phyloP scores from a whole-genome alignment of 2,888 invertebrate species.

The Danaus chrysippus region DNA sequence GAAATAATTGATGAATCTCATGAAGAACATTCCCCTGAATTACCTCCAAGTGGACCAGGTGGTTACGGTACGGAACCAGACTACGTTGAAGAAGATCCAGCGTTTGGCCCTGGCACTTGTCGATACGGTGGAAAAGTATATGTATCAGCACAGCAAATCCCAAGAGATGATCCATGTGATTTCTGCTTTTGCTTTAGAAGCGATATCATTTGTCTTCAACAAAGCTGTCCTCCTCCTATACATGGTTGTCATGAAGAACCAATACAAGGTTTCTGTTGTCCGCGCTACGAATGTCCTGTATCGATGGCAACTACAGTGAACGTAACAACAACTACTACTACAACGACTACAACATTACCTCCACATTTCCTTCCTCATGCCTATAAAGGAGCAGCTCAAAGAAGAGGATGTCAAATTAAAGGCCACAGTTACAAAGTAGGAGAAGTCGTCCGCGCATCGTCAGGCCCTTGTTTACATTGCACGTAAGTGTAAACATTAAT shows the following conservation, averaged over 20 bases:
- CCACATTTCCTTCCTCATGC: slow-evolving; percentile 90
- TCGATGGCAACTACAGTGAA: slow-evolving; percentile 91
- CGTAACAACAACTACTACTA: slow-evolving; percentile 91
- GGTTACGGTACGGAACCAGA: slow-evolving; percentile 80
- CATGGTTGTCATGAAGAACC: slow-evolving; percentile 94
- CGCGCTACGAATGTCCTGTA: slow-evolving; percentile 95
- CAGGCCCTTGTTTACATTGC: slow-evolving; percentile 96
- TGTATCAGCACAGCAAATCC: slow-evolving; percentile 96
- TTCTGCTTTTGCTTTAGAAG: slow-evolving; percentile 98
- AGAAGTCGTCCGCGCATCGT: slow-evolving; percentile 89
- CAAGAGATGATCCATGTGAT: slow-evolving; percentile 95
- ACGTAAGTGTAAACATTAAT: slow-evolving; percentile 82
- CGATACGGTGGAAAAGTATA: slow-evolving; percentile 95
- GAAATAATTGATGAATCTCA: slow-evolving; percentile 49
- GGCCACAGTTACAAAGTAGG: slow-evolving; percentile 92
- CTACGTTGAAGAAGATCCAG: slow-evolving; percentile 87
- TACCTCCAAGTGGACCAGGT: slow-evolving; percentile 58
- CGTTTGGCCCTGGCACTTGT: slow-evolving; percentile 93
- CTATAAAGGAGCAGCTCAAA: slow-evolving; percentile 85
- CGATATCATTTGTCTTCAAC: slow-evolving; percentile 96
- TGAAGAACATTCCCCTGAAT: slow-evolving; percentile 55
- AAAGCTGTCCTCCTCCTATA: slow-evolving; percentile 96
- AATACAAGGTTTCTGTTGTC: slow-evolving; percentile 96
- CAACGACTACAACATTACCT: slow-evolving; percentile 90
- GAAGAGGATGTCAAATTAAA: slow-evolving; percentile 91